Conservation (phyloP, 2,113 vertebrate species). For the Calonectris borealis region DNA sequence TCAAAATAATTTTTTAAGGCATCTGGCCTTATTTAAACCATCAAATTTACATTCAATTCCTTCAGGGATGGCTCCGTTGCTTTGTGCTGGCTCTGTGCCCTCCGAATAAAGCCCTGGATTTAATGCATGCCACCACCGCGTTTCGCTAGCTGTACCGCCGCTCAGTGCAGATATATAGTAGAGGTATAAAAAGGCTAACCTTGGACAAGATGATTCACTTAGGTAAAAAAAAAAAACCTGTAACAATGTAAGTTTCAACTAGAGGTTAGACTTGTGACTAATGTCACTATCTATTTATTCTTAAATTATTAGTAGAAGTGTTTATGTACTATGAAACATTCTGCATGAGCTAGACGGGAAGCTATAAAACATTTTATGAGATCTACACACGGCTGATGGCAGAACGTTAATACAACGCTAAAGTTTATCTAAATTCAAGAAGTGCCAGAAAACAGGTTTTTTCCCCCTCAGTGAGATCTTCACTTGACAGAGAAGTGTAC, state of each 20-base stretch:
- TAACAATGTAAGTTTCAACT: slow-evolving; percentile 24
- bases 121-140: slow-evolving; percentile 45
- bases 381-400: slow-evolving; percentile 53
- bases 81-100: slow-evolving; percentile 63
- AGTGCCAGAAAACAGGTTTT: background rate
- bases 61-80: slow-evolving; percentile 66
- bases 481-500: background rate
- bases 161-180: background rate
- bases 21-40: slow-evolving; percentile 78
- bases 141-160: background rate
- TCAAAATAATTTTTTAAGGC: slow-evolving; percentile 64
- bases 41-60: slow-evolving; percentile 70
- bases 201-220: slow-evolving; percentile 52
- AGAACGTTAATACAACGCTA: slow-evolving; percentile 59
- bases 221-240: background rate
- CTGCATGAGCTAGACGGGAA: slow-evolving; percentile 65
- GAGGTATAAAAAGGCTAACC: slow-evolving; percentile 19
- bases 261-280: slow-evolving; percentile 36
- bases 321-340: slow-evolving; percentile 75
- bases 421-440: slow-evolving; percentile 58
- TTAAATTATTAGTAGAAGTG: slow-evolving; percentile 71
- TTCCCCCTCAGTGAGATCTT: background rate
- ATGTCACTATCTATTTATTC: slow-evolving; percentile 61
- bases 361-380: slow-evolving; percentile 72
- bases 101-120: slow-evolving; percentile 59